Conservation (phyloP, 2,113 vertebrate species). For the Eptesicus fuscus region DNA sequence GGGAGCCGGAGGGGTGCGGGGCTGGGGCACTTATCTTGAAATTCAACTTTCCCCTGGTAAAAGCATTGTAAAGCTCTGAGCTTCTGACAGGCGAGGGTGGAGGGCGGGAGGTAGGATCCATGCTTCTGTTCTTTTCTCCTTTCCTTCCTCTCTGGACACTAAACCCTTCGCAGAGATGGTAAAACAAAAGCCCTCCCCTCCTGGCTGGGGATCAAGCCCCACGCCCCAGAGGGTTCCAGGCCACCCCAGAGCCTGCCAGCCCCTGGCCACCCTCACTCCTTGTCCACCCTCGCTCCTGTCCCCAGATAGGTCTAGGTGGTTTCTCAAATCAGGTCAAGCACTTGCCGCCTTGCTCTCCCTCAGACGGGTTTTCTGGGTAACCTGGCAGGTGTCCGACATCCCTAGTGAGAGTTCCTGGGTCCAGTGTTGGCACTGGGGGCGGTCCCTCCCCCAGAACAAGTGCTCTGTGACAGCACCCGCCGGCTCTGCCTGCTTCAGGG, state of each 20-base stretch:
- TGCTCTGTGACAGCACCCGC: too few species aligned
- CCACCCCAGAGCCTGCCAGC: not conserved
- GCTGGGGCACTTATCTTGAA: not conserved
- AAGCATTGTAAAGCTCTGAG: not conserved
- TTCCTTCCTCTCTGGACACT: not conserved
- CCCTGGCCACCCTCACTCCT: not conserved
- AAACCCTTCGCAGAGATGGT: not conserved
- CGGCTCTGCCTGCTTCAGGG: not conserved
- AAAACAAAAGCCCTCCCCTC: not conserved
- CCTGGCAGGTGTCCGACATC: not conserved
- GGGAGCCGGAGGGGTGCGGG: not conserved
- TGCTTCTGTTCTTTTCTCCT: not conserved
- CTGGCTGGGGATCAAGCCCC: too few species aligned
- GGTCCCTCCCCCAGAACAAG: not conserved
- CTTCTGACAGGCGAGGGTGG: not conserved
- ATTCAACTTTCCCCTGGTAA: not conserved
- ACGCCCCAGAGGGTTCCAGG: not conserved
- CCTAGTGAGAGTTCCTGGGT: not conserved
- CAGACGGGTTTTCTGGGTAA: not conserved
- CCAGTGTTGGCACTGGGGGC: not conserved
- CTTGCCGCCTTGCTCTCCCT: not conserved
- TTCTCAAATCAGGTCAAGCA: not conserved
- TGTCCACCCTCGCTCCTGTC: rapidly evolving
- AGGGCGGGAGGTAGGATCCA: not conserved
- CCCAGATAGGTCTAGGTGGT: not conserved